Base-by-base conservation (phyloP, 2,113 vertebrate genomes). In the Eulemur macaco region DNA sequence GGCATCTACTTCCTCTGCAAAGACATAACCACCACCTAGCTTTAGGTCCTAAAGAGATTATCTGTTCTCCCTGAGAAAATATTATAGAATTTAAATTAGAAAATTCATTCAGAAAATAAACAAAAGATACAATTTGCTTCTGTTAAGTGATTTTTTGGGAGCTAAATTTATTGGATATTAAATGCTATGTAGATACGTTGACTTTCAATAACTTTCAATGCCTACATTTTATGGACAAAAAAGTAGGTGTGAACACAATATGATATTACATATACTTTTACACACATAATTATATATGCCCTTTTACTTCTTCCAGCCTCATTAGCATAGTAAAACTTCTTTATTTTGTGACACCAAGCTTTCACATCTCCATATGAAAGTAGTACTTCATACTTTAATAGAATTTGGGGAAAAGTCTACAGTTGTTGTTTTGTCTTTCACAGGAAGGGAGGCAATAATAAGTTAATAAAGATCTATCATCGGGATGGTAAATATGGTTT, bases 381-480 rank as follows among this genome's bases (percentile, higher is more conserved):
- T 52, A 93, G 15, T 94, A 80, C n/a, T 96, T 92, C 15, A 89
- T 94, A 76, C n/a, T 96, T 92, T 15, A 89, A 23, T 80, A 90
- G 64, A 92, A 89, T 89, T 91, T 86, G 39, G 78, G 21, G 3
- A 73, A 89, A 92, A 68, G 84, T 60, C 50, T 89, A 87, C n/a
- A 95, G 74, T 81, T 96, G 21, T 91, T 97, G 42, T 96, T 66
- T 98, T 45, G 34, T 73, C 42, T 85, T 98, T 98, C 98, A 89
- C 98, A 99, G 99, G 99, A 99, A 99, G 98, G 99, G 99, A 71
- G 99, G 99, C 86, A 99, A 99, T 98, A 99, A 99, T 98, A 99
- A 99, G 68, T 98, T 99, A 97, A 99, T 99, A 95, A 99, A 99
- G 98, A 99, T 99, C 97, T 99, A 99, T 96, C 99, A 99, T 96